Percentiles rank a stretch among this genome's conserved stretches.
These are phyloP conservation scores for Prionace glauca DNA, from an alignment of 2,797 vertebrate species.

Conservation along the genomic window DNA sequence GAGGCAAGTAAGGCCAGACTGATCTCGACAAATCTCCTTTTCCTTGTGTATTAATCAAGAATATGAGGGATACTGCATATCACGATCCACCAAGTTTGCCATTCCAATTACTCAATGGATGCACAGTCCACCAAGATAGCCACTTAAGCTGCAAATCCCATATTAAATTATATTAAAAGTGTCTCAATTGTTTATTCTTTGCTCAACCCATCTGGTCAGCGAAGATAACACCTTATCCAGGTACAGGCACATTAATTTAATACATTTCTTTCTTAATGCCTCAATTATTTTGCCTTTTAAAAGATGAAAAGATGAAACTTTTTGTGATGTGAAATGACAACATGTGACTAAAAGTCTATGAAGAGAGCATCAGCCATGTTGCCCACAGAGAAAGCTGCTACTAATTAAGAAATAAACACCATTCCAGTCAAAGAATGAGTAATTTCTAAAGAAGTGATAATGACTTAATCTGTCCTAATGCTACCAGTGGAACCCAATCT, in stretches of 20 bases:
- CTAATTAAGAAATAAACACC: not conserved
- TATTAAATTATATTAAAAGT: not conserved
- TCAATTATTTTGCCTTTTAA: not conserved
- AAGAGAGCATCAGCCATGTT: not conserved
- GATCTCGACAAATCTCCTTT: not conserved
- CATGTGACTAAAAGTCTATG: not conserved
- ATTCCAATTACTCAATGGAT: not conserved
- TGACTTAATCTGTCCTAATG: not conserved
- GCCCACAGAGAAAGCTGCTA: not conserved
- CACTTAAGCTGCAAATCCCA: not conserved
- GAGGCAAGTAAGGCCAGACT: not conserved
- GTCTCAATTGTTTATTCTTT: not conserved
- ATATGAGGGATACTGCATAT: not conserved
- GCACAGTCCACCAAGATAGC: not conserved
- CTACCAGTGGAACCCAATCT: not conserved
- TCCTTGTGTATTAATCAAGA: not conserved
- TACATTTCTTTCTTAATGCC: not conserved
- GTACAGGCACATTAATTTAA: not conserved
- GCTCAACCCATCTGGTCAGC: not conserved
- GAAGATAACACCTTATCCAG: not conserved
- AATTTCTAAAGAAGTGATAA: not conserved
- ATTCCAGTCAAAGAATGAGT: not conserved
- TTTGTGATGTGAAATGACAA: not conserved
- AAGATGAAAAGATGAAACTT: not conserved
- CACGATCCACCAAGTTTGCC: not conserved